Evolutionary conservation across 2,797 vertebrate species (phyloP).

Genomic region (Carcharodon carcharias): DNA sequence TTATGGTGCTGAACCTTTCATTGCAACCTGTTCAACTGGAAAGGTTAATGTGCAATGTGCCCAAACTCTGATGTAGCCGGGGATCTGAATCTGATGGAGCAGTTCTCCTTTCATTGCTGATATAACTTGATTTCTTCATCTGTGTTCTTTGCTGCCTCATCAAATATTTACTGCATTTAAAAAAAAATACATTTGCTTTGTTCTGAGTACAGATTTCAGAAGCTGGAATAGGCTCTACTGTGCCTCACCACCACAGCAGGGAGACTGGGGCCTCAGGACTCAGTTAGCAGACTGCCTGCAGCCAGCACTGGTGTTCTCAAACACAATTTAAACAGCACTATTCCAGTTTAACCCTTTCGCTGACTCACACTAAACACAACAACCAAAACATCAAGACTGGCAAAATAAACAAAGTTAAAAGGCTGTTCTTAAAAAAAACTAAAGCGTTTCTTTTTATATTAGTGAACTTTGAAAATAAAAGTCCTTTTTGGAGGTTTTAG

Average conservation of each 20-base stretch:
- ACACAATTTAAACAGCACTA: neutral
- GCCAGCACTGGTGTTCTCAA: neutral
- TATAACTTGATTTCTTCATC: slow-evolving; percentile 26
- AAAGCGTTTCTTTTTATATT: neutral
- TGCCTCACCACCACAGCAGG: neutral
- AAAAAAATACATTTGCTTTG: neutral
- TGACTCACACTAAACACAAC: neutral
- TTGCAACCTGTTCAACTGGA: neutral
- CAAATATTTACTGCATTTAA: slow-evolving; percentile 16
- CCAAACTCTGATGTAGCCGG: neutral
- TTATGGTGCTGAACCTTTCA: neutral
- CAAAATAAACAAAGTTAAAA: neutral
- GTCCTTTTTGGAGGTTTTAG: no score
- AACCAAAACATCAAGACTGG: neutral
- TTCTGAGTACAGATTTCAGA: slow-evolving; percentile 3
- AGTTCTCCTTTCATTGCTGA: neutral
- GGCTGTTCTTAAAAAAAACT: neutral
- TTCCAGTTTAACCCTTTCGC: neutral
- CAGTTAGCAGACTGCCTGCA: neutral
- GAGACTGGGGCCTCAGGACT: neutral
- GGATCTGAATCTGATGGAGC: neutral
- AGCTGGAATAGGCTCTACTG: neutral
- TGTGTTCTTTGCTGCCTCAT: neutral
- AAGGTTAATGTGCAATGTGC: neutral
- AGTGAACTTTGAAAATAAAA: neutral